A percentile compares a stretch with the other conserved stretches of the same genome.
Conservation (phyloP, 2,797 vertebrate genomes). For the Gymnocypris eckloni region DNA sequence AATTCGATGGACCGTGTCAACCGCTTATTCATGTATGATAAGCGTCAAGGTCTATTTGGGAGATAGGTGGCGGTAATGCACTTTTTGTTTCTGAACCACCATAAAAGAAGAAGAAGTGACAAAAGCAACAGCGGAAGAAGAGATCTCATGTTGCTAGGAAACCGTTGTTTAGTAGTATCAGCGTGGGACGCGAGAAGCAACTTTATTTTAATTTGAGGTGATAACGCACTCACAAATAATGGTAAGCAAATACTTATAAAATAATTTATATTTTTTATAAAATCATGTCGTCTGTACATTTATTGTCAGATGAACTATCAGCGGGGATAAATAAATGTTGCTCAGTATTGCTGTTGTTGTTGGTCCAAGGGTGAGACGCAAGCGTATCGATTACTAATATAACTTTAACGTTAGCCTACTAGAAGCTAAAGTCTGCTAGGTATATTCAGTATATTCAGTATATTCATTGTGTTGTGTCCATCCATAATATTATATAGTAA, state of each 20-base stretch:
- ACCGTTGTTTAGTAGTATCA: constrained; percentile 6
- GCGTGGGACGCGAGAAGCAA: neutral
- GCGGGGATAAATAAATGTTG: neutral
- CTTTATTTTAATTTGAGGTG: neutral
- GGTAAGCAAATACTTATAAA: neutral
- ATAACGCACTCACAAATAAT: constrained; percentile 11
- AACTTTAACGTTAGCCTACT: no score
- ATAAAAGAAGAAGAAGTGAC: no score
- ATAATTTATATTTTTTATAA: neutral
- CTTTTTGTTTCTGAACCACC: no score
- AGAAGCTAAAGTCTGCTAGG: neutral
- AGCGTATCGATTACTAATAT: neutral
- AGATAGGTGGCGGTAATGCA: no score
- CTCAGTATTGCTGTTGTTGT: neutral
- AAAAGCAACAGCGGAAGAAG: neutral
- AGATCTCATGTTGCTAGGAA: constrained; percentile 29
- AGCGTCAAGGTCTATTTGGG: no score
- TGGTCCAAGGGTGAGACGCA: neutral
- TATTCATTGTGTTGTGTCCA: neutral
- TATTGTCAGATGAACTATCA: neutral
- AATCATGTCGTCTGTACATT: neutral
- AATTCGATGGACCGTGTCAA: no score
- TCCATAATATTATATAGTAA: neutral
- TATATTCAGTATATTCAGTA: no score
- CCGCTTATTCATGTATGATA: no score